Evolutionary conservation across 2,797 vertebrate species (phyloP), one percentile per base, ranked within the genome.

Genomic region (Bovichtus variegatus): DNA sequence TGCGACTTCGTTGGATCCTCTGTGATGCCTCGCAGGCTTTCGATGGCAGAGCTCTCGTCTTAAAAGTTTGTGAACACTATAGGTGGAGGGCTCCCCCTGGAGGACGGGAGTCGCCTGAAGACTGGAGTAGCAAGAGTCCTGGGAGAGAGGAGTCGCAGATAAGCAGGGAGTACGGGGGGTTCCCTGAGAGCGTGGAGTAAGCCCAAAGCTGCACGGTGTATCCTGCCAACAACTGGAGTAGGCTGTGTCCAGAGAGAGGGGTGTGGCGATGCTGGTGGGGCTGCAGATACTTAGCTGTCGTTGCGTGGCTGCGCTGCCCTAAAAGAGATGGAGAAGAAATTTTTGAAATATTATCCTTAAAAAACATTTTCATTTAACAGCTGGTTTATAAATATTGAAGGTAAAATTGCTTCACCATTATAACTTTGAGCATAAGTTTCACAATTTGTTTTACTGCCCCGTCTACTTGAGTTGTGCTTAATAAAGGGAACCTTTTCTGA

Each of bases 141-240:
- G 97, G 19, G 97, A 97, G 90, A 97, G 96, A 0, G 98, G 97
- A 0, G 97, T 98, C 1, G 95, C 96, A 50, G 92, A 87, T 47
- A 96, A 65, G 49, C 95, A 96, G 0, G 98, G 97, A 3, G 97
- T 98, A 76, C 91, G 94, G n/a, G 98, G 98, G 2, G 96, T 97
- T 89, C 96, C 97, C 93, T 96, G 97, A 79, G 96, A 97, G 81
- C 85, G 93, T 0, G 97, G 97, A 0, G 98, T 99, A 9, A 97
- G 96, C 66, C 97, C 95, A 18, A 96, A 97, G 10, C 97, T 99
- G 91, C 96, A 96, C 1, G 98, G 98, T 4, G 98, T 99, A 82
- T 99, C 98, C 60, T 98, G 97, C 82, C 96, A 97, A 91, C 97
- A 95, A 93, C 98, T 99, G 91, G 97, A 99, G 87, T 98, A 99